phyloP scores from a whole-genome alignment of 2,797 vertebrate genomes.

The Phataginus tetradactyla region DNA sequence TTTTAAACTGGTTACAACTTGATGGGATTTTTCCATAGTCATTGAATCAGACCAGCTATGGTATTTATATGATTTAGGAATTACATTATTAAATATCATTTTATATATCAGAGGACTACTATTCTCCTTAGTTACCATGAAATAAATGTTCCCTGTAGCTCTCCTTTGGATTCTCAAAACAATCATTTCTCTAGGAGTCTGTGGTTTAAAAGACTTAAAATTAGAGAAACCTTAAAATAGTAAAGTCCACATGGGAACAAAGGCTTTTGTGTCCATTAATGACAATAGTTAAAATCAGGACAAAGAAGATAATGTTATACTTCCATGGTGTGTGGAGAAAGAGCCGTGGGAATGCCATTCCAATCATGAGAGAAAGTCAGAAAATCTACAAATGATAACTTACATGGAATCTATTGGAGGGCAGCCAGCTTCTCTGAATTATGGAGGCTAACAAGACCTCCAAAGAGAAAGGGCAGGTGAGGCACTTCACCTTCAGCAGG shows the following conservation, averaged over 20 bases:
- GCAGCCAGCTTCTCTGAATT: background rate
- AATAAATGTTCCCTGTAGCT: background rate
- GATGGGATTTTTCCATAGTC: background rate
- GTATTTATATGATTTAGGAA: background rate
- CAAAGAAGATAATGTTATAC: background rate
- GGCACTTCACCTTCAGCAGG: too few species aligned
- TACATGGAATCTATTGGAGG: background rate
- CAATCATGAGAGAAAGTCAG: background rate
- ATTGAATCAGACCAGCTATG: background rate
- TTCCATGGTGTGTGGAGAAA: background rate
- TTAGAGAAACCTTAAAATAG: background rate
- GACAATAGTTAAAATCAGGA: background rate
- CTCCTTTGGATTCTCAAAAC: background rate
- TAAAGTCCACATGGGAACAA: background rate
- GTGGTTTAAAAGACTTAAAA: background rate
- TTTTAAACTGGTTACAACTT: background rate
- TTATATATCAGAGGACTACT: background rate
- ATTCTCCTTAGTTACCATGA: background rate
- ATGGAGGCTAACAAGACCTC: background rate
- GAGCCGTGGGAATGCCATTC: background rate
- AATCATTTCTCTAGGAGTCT: background rate
- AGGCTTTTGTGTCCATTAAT: background rate
- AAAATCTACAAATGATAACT: background rate
- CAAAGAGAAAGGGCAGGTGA: accelerated
- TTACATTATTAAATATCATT: background rate